phyloP scores from a whole-genome alignment of 2,888 invertebrate species.

The Parasteatoda lunata region DNA sequence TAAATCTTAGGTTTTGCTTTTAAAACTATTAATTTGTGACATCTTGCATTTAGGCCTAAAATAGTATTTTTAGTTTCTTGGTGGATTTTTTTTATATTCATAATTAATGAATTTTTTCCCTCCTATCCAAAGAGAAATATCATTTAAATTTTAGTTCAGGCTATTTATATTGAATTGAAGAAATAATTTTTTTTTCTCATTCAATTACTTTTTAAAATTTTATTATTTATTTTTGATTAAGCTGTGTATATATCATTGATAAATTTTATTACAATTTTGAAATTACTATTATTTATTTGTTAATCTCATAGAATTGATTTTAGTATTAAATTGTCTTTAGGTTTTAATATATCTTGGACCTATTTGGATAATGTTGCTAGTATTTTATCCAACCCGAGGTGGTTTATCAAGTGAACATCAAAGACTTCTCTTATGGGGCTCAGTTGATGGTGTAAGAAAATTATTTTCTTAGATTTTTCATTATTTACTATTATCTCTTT shows the following conservation, averaged over 20 bases:
- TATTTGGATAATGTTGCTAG: constrained; percentile 74
- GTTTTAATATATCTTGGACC: constrained; percentile 74
- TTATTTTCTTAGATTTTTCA: background rate
- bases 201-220: background rate
- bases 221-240: background rate
- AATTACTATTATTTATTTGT: background rate
- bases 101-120: no score
- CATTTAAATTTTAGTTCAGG: no score
- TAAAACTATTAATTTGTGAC: no score
- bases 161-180: no score
- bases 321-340: constrained; percentile 60
- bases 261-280: background rate
- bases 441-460: constrained; percentile 45
- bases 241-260: background rate
- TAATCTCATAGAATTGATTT: background rate
- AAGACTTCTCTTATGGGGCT: constrained; percentile 43
- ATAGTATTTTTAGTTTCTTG: no score
- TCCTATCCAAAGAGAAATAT: no score
- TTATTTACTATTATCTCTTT: background rate
- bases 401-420: constrained; percentile 62
- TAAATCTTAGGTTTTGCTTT: no score
- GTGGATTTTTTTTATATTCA: no score
- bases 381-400: constrained; percentile 73
- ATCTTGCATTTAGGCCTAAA: no score
- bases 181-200: no score